Evolutionary conservation across 2,797 vertebrate species (phyloP), one percentile per base, ranked within the genome.

Genomic region (Sphenopsis melanotis): DNA sequence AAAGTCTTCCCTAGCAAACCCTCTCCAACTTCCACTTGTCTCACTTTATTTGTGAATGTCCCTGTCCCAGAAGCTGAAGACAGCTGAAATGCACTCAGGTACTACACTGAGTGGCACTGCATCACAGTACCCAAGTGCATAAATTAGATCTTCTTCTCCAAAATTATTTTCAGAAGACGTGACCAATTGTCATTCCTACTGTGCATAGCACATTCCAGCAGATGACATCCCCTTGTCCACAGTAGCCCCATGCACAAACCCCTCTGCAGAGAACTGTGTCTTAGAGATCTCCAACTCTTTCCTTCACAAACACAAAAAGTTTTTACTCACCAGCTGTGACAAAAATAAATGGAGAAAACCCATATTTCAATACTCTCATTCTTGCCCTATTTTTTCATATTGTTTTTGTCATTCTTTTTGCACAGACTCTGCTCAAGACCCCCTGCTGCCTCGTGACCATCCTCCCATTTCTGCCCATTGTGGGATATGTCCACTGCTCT

Each of bases 1-100:
- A 93, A 93, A 90, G 32, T 52, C 29, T 94, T 94, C n/a, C 65
- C 20, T 47, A 83, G 27, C 20, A 95, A 85, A 77, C 23, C 10
- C 4, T 26, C 16, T 27, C 42, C 77, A 47, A 8, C 70, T 95
- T 94, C 74, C 82, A 92, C 59, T 96, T 84, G 83, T 87, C 71
- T 92, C n/a, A 23, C 71, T 94, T 95, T 85, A 71, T 83, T 89
- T 85, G 47, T 39, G 69, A 78, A 53, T 34, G 41, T 65, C 74
- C 82, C 15, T 1, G 52, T 77, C 71, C 30, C 66, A 82, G 66
- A 90, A 86, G 64, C n/a, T 44, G 36, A 83, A 79, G 80, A 79
- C 12, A 49, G 70, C 47, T 44, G 44, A 93, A 88, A 84, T 6
- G 27, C 0, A 0, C 46, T 37, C 76, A 49, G 53, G 55, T 63